Conservation (phyloP, 2,797 vertebrate genomes). For the Hoplostethus mediterraneus region DNA sequence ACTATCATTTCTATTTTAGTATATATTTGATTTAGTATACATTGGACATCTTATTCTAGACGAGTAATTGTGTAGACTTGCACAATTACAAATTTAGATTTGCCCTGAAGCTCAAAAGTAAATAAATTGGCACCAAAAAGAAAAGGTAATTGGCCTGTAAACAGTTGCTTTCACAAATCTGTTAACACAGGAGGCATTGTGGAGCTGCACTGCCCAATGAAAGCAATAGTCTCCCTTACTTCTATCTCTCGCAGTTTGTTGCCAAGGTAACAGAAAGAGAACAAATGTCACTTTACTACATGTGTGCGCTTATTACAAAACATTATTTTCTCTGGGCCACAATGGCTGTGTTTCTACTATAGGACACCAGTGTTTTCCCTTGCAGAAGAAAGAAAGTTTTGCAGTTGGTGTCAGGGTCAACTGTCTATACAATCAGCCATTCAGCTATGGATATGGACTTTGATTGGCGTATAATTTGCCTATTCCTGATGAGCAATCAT, state of each 20-base stretch:
- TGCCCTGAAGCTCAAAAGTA: neutral
- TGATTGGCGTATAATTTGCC: neutral
- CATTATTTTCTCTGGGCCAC: conserved; percentile 56
- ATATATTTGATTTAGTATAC: neutral
- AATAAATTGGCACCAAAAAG: conserved; percentile 2
- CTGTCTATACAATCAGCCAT: conserved; percentile 14
- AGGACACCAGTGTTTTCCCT: conserved; percentile 9
- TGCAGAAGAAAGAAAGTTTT: neutral
- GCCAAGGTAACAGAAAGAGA: conserved; percentile 68
- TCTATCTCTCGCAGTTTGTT: conserved; percentile 59
- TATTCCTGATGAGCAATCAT: neutral
- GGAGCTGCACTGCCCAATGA: conserved; percentile 18
- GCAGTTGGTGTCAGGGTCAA: conserved; percentile 3
- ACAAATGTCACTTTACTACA: conserved; percentile 57
- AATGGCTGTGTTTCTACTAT: conserved; percentile 46
- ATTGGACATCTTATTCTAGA: neutral
- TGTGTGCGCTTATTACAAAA: conserved; percentile 49
- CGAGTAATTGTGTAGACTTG: neutral
- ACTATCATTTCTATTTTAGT: too few relatives aligned
- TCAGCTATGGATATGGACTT: conserved; percentile 5
- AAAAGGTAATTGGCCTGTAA: neutral
- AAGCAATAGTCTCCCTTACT: conserved; percentile 2
- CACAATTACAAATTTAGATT: neutral
- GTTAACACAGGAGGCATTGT: conserved; percentile 18
- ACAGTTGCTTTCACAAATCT: conserved; percentile 14